A percentile compares a stretch with the other conserved stretches of the same genome.
Conservation (phyloP, 92 coral and sea anemone genomes). For the Epizoanthus fatuus region DNA sequence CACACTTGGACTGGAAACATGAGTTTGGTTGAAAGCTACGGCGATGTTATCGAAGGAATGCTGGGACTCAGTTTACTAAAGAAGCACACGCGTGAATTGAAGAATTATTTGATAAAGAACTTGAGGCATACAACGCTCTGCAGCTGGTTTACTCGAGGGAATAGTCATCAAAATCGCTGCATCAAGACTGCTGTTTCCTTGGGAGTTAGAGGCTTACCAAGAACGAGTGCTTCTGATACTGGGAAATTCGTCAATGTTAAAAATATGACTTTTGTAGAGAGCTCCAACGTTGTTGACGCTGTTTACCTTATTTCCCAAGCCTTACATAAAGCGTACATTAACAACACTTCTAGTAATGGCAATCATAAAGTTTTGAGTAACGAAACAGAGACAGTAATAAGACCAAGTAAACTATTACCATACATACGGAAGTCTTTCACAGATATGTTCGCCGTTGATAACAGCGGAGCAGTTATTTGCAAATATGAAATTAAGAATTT, state of each 20-base stretch:
- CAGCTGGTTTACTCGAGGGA: constrained; percentile 14
- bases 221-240: not conserved
- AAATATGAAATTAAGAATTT: constrained; percentile 47
- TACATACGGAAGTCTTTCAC: not conserved
- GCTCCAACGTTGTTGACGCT: constrained; percentile 23
- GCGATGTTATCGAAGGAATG: constrained; percentile 77
- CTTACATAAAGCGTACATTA: not conserved
- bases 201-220: not conserved
- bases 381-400: not conserved
- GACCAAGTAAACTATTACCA: not conserved
- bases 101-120: not conserved
- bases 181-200: not conserved
- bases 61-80: constrained; percentile 62
- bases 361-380: not conserved
- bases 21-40: constrained; percentile 27
- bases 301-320: constrained; percentile 18
- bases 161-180: not conserved
- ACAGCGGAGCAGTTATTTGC: constrained; percentile 16
- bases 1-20: constrained; percentile 52
- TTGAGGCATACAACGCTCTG: not conserved
- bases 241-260: not conserved
- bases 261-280: not conserved
- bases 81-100: constrained; percentile 42
- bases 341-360: not conserved
- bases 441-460: not conserved